These are phyloP conservation scores for Tylochromis polylepis DNA, from an alignment of 2,113 vertebrate species.

Conservation along the genomic window DNA sequence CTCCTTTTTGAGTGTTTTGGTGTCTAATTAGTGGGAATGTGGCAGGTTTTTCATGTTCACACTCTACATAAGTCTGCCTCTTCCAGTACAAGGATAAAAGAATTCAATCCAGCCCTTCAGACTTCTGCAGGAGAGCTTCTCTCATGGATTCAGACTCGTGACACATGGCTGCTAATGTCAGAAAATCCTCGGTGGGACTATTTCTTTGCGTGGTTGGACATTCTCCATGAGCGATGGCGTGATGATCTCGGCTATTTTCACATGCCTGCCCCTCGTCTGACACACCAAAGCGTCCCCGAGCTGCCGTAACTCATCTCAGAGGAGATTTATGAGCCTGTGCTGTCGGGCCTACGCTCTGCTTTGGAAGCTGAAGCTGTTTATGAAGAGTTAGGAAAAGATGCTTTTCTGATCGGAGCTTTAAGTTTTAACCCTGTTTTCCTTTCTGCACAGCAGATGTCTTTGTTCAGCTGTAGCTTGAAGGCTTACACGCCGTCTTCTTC, in stretches of 20 bases:
- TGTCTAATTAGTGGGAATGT: neutral
- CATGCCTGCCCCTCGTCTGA: neutral
- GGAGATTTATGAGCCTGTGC: constrained; percentile 21
- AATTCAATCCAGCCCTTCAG: neutral
- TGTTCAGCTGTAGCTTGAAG: neutral
- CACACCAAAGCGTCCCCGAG: constrained; percentile 13
- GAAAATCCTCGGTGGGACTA: constrained; percentile 7
- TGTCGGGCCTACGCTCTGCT: neutral
- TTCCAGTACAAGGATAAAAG: neutral
- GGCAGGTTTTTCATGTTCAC: neutral
- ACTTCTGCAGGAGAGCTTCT: neutral
- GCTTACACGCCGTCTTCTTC: neutral
- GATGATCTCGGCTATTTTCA: constrained; percentile 29
- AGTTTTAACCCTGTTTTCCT: neutral
- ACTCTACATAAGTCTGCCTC: neutral
- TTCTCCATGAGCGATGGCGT: constrained; percentile 21
- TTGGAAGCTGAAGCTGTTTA: neutral
- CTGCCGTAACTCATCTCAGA: constrained; percentile 28
- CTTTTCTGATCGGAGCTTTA: neutral
- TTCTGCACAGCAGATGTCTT: neutral
- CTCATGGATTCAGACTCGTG: neutral
- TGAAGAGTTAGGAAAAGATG: neutral
- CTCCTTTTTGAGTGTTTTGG: neutral
- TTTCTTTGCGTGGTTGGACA: constrained; percentile 19
- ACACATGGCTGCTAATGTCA: neutral